phyloP scores from a whole-genome alignment of 2,797 vertebrate genomes.

The Momotus momota region DNA sequence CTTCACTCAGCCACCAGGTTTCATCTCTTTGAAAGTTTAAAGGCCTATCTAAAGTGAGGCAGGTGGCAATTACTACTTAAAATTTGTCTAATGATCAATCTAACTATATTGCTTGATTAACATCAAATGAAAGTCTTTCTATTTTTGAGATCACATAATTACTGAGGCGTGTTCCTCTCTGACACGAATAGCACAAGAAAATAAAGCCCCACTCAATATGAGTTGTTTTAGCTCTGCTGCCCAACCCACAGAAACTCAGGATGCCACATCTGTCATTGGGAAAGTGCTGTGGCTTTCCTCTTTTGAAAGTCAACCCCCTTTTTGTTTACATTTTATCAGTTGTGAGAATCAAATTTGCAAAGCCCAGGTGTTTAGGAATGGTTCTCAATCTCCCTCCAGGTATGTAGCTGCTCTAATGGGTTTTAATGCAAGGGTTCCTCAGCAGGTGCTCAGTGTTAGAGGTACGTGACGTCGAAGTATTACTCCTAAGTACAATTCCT shows the following conservation, averaged over 20 bases:
- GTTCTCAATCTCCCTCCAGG: conserved; percentile 7
- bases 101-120: background rate
- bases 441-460: conserved; percentile 17
- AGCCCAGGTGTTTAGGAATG: conserved; percentile 56
- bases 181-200: background rate
- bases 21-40: background rate
- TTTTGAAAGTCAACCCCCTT: conserved; percentile 29
- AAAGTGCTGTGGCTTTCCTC: conserved; percentile 28
- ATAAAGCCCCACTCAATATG: background rate
- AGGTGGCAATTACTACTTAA: background rate
- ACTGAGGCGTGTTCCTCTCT: background rate
- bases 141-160: background rate
- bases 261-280: background rate
- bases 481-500: background rate
- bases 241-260: conserved; percentile 2
- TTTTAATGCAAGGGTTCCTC: background rate
- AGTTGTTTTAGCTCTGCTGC: background rate
- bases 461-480: background rate
- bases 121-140: conserved; percentile 4
- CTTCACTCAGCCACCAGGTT: background rate
- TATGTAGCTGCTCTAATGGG: background rate
- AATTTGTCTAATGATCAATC: conserved; percentile 6
- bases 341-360: conserved; percentile 59
- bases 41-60: background rate
- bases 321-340: conserved; percentile 38